Evolutionary conservation across 2,888 invertebrate genomes (phyloP), one percentile per base, ranked within the genome.

Genomic region (Xestia ashworthii): DNA sequence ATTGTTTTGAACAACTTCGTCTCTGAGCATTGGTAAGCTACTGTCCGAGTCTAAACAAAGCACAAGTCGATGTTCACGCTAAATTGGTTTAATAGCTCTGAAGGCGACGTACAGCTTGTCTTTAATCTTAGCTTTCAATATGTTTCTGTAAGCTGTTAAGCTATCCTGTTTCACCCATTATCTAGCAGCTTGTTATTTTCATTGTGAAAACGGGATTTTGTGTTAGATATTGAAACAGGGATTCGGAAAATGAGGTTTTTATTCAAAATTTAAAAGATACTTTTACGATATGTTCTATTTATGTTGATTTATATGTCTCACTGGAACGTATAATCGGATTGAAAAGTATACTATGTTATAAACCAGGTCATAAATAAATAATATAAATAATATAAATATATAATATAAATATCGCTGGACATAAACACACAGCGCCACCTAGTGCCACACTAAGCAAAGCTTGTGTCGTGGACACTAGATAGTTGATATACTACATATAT

Each of bases 31-130:
- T 5, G 46, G 25, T n/a, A 32, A 66, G 1, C 14, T 16, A 50
- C 11, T 41, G 38, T 22, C 6, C 38, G 0, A 14, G 69, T 60
- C 16, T 53, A 38, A 82, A 82, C 48, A 55, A 22, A 68, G 67
- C 71, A 58, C 32, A 55, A 62, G 25, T 44, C 50, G 25, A 50
- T 44, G 71, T 82, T 80, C 70, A 81, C 71, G 55, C 62, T 55
- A 70, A 81, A 81, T 81, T 82, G 67, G 50, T 71, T 82, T 62
- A 82, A 82, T 77, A 71, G 77, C 48, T 76, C 38, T 62, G 44
- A 67, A 71, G 67, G 62, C 71, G 46, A 76, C 32, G 60, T 25
- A 4, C 25, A 76, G 75, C 58, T 81, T 65, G 50, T 53, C 22
- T 76, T 25, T 73, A 65, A 76, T 75, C 69, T 76, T 53, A 8